These are phyloP conservation scores for Gambusia yucatana DNA, from an alignment of 2,797 vertebrate species.

Conservation along the genomic window DNA sequence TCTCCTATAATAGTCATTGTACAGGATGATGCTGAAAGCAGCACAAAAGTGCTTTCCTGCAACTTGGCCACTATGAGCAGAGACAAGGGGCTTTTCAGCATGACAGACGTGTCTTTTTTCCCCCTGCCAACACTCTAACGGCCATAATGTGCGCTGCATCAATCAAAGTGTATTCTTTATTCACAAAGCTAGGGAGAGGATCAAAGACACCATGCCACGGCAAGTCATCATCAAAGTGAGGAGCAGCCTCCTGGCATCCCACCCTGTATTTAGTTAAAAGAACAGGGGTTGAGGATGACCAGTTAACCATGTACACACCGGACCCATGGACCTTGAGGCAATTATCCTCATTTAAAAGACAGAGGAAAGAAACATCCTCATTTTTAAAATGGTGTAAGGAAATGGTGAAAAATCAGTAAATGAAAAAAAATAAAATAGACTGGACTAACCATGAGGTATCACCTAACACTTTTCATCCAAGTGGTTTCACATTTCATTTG, in stretches of 20 bases:
- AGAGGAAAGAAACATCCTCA: not conserved
- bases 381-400: not conserved
- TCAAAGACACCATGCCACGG: conserved; percentile 68
- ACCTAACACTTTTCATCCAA: not conserved
- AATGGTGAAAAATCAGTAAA: not conserved
- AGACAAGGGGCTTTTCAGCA: conserved; percentile 59
- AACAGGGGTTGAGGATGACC: conserved; percentile 39
- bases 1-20: conserved; percentile 42
- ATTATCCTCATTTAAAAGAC: not conserved
- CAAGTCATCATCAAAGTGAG: conserved; percentile 70
- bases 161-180: conserved; percentile 76
- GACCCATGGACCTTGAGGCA: conserved; percentile 10
- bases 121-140: conserved; percentile 63
- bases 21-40: conserved; percentile 59
- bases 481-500: not conserved
- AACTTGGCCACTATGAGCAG: conserved; percentile 51
- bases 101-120: conserved; percentile 69
- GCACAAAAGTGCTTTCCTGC: conserved; percentile 55
- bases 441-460: not conserved
- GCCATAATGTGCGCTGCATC: conserved; percentile 68
- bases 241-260: conserved; percentile 65
- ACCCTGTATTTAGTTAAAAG: conserved; percentile 56
- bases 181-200: conserved; percentile 71
- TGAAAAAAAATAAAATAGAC: not conserved
- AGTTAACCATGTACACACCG: conserved; percentile 13